phyloP scores from a whole-genome alignment of 2,113 vertebrate genomes.

The Boulengeromyrus knoepffleri region DNA sequence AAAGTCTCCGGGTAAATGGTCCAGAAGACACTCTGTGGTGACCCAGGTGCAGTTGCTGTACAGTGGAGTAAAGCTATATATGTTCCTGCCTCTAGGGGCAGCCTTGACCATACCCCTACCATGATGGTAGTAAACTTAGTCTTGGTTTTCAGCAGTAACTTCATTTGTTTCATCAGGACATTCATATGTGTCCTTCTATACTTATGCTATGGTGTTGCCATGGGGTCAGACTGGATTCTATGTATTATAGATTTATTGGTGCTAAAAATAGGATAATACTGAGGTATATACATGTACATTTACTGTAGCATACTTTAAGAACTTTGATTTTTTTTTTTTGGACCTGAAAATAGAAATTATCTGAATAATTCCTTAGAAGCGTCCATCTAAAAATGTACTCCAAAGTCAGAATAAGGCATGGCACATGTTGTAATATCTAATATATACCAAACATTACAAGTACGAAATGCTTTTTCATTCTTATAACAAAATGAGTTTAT shows the following conservation, averaged over 20 bases:
- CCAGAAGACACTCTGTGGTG: constrained; percentile 51
- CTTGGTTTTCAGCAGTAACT: not conserved
- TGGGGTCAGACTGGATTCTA: not conserved
- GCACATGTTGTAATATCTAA: not conserved
- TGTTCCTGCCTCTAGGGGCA: constrained; percentile 36
- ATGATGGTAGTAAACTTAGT: not conserved
- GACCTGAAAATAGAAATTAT: not conserved
- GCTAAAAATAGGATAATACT: not conserved
- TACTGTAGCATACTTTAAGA: not conserved
- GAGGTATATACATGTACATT: not conserved
- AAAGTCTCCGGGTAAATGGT: constrained; percentile 47
- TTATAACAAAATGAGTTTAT: not conserved
- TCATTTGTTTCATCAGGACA: not conserved
- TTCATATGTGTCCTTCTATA: not conserved
- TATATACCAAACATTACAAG: not conserved
- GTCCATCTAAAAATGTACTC: not conserved
- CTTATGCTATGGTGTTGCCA: not conserved
- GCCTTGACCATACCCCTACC: constrained; percentile 7
- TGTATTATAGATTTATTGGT: not conserved
- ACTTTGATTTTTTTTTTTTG: not conserved
- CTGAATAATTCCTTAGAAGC: not conserved
- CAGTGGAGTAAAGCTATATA: constrained; percentile 23
- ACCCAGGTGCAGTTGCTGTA: constrained; percentile 17
- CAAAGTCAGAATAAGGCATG: not conserved
- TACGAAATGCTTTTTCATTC: not conserved